Evolutionary conservation across 2,888 invertebrate genomes (phyloP).

Genomic region (Corythucha ciliata): DNA sequence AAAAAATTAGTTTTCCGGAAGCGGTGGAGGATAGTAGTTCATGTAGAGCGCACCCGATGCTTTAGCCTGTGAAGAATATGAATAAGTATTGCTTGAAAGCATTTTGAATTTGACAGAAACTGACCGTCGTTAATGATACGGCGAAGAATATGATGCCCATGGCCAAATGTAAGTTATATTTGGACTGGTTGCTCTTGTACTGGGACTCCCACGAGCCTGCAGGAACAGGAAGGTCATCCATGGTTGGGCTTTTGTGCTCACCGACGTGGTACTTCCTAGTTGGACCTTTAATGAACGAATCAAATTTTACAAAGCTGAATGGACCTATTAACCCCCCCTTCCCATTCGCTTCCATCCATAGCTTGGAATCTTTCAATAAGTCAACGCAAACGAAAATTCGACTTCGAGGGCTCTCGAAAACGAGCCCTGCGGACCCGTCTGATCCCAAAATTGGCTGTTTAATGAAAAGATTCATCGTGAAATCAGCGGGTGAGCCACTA

Average conservation of each 20-base stretch:
- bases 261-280: constrained; percentile 1
- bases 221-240: constrained; percentile 71
- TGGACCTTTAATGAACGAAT: not conserved
- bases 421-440: no score
- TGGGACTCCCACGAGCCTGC: constrained; percentile 66
- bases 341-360: no score
- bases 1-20: constrained; percentile 16
- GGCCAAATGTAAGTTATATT: constrained; percentile 57
- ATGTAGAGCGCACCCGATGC: constrained; percentile 52
- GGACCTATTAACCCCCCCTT: no score
- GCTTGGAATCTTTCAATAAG: no score
- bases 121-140: constrained; percentile 28
- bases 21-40: constrained; percentile 52
- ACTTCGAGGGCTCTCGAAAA: no score
- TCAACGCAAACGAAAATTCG: no score
- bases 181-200: constrained; percentile 54
- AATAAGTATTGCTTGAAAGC: not conserved
- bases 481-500: not conserved
- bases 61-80: constrained; percentile 48
- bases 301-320: no score
- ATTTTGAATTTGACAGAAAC: constrained; percentile 5
- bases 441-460: no score
- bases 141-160: constrained; percentile 43
- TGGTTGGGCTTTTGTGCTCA: constrained; percentile 40
- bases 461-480: no score